These are phyloP conservation scores for Caenorhabditis tropicalis DNA, from an alignment of 1,140 invertebrate species.

Conservation along the genomic window DNA sequence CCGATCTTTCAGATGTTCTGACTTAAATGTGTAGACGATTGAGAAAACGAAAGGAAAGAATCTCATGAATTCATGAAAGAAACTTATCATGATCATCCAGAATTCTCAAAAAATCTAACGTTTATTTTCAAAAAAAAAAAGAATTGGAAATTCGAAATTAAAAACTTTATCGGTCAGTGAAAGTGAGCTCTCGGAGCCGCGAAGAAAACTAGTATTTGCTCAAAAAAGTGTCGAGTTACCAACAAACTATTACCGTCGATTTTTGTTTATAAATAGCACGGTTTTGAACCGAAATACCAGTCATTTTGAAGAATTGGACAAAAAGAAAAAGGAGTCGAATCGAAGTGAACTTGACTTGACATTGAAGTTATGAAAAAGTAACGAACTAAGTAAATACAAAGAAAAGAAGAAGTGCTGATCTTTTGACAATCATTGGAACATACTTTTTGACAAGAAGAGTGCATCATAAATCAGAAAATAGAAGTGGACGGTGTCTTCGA, in stretches of 20 bases:
- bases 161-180: background rate
- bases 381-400: background rate
- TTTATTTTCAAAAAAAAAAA: too few relatives aligned
- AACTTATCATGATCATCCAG: too few relatives aligned
- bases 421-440: conserved; percentile 10
- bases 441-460: background rate
- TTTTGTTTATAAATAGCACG: conserved; percentile 22
- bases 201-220: conserved; percentile 7
- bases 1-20: too few relatives aligned
- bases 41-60: too few relatives aligned
- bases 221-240: conserved; percentile 39
- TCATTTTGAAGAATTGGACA: background rate
- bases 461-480: background rate
- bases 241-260: conserved; percentile 21
- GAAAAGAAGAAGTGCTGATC: background rate
- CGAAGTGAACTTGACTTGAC: background rate
- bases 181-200: conserved; percentile 15
- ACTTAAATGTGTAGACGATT: too few relatives aligned
- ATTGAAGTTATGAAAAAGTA: background rate
- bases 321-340: background rate
- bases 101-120: too few relatives aligned
- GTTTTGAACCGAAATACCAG: background rate
- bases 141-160: background rate
- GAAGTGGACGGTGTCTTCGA: too few relatives aligned
- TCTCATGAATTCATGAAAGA: too few relatives aligned